phyloP scores from a whole-genome alignment of 2,888 invertebrate genomes.

The Zelleria hepariella region DNA sequence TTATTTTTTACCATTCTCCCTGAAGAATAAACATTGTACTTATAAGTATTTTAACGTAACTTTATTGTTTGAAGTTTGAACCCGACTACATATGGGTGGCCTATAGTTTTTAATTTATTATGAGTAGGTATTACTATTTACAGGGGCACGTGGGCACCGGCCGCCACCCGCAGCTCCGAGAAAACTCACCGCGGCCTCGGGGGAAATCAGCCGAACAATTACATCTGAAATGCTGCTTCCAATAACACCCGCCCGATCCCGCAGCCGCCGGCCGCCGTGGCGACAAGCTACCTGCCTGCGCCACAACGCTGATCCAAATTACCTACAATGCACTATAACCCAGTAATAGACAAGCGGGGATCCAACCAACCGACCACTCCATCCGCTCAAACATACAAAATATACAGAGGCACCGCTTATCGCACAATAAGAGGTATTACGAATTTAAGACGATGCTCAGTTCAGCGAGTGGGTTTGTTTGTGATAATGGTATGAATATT shows the following conservation, averaged over 20 bases:
- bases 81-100: not conserved
- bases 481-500: slow-evolving; percentile 68
- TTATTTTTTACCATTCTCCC: too few species aligned
- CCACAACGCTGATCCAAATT: not conserved
- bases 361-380: not conserved
- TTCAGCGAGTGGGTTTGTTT: slow-evolving; percentile 60
- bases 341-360: too few species aligned
- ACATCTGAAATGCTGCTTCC: slow-evolving; percentile 59
- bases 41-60: too few species aligned
- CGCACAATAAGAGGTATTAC: slow-evolving; percentile 42
- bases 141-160: slow-evolving; percentile 24
- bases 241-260: slow-evolving; percentile 46
- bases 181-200: slow-evolving; percentile 40
- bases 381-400: not conserved
- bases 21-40: too few species aligned
- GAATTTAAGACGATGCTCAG: slow-evolving; percentile 53
- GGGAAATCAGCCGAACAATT: slow-evolving; percentile 69
- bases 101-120: slow-evolving; percentile 7
- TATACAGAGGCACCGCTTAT: slow-evolving; percentile 32
- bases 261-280: not conserved
- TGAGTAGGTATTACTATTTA: slow-evolving; percentile 34
- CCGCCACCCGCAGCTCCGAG: slow-evolving; percentile 28
- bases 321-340: not conserved
- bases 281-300: not conserved
- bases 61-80: not conserved